Evolutionary conservation across 2,797 vertebrate genomes (phyloP), one percentile per base, ranked within the genome.

Genomic region (Geotria australis): DNA sequence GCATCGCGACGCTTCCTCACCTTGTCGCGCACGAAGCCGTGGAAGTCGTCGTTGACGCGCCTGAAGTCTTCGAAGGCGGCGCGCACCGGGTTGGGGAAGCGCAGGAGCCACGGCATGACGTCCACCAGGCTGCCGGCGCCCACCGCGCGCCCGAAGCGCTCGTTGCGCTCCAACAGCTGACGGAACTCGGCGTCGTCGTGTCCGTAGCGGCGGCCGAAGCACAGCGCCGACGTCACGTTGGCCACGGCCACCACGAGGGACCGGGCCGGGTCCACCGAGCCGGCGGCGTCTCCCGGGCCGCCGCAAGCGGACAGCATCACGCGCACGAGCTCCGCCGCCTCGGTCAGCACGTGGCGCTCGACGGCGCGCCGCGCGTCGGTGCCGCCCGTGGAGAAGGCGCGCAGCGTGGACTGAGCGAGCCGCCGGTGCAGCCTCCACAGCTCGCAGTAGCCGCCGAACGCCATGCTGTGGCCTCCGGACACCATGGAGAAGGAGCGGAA

Each of bases 91-190:
- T 80, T 83, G 11, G 79, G 79, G 61, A 81, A 81, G 57, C 48
- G 62, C 63, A 73, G 73, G 9, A 81, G 70, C 78, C 79, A 83
- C 3, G 79, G 77, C 73, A 83, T 73, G 47, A 77, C 69, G 3
- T 83, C 80, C n/a, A 81, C 76, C 64, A 81, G 38, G 62, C 79
- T 82, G 56, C 78, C 79, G 1, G 77, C 77, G 3, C 78, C 77
- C n/a, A 80, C 73, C 0, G 75, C 75, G 68, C 76, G 65, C 9
- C 79, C 73, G 47, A 83, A 84, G 63, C 63, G 63, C 56, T 77
- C 62, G 1, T 71, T 58, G 2, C 61, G 69, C 47, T 65, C 60
- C 15, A 83, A 60, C 60, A 81, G 67, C 1, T 68, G 63, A 63
- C 66, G 65, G 57, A 84, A 82, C 72, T 83, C 80, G 2, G 38